Conservation (phyloP, 2,888 invertebrate genomes). For the Hesperia comma region DNA sequence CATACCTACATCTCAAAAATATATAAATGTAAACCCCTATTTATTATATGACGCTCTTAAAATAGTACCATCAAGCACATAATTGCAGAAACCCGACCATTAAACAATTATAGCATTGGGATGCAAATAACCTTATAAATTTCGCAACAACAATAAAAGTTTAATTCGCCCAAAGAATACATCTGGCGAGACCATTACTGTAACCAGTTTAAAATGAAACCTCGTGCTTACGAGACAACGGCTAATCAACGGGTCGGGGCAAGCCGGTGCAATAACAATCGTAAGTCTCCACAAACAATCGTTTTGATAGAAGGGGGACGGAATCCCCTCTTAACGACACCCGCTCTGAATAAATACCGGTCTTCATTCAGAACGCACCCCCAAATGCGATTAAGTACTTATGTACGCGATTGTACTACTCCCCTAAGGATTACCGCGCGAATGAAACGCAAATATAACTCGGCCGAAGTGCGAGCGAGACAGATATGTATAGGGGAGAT, state of each 20-base stretch:
- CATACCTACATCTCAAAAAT: not conserved
- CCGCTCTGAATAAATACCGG: conserved; percentile 78
- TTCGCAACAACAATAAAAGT: conserved; percentile 60
- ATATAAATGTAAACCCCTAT: not conserved
- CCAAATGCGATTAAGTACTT: conserved; percentile 82
- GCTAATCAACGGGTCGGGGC: conserved; percentile 46
- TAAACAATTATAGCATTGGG: conserved; percentile 73
- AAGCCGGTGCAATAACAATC: conserved; percentile 64
- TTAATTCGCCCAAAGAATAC: conserved; percentile 56
- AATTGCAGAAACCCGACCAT: conserved; percentile 49
- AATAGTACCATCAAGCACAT: conserved; percentile 40
- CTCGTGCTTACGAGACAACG: conserved; percentile 43
- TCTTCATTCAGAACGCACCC: conserved; percentile 67
- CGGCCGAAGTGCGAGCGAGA: conserved; percentile 53
- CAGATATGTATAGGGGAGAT: conserved; percentile 62
- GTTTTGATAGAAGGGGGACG: conserved; percentile 70
- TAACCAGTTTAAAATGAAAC: conserved; percentile 57
- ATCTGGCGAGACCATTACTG: conserved; percentile 56
- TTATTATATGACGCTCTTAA: conserved; percentile 26
- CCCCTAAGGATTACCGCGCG: conserved; percentile 65
- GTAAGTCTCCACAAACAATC: conserved; percentile 76
- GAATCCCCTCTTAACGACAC: conserved; percentile 57
- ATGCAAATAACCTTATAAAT: conserved; percentile 73
- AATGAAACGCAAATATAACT: conserved; percentile 49
- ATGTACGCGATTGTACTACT: conserved; percentile 78